Conservation (phyloP, 2,797 vertebrate genomes). For the Rallus crepitans region DNA sequence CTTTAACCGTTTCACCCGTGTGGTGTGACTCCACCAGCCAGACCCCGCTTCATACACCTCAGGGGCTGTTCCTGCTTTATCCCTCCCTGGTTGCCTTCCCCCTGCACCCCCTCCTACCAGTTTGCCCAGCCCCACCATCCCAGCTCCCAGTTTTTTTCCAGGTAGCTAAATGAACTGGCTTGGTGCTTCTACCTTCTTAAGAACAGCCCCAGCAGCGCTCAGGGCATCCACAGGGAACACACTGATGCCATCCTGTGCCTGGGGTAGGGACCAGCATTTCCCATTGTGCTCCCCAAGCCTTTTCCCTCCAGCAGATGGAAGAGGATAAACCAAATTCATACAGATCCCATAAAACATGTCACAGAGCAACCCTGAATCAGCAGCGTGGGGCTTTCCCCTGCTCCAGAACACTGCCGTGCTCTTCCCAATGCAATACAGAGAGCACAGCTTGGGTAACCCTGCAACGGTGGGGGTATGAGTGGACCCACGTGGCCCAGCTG, state of each 20-base stretch:
- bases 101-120: neutral
- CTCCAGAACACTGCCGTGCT: neutral
- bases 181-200: neutral
- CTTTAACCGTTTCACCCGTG: accelerated
- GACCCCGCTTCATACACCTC: neutral
- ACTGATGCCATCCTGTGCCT: accelerated
- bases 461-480: accelerated
- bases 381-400: neutral
- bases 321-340: neutral
- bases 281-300: neutral
- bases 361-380: neutral
- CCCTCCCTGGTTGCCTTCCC: neutral
- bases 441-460: accelerated
- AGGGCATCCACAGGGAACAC: neutral
- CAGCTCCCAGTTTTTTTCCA: neutral
- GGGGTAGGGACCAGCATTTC: neutral
- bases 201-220: neutral
- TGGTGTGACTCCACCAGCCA: neutral
- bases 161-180: neutral
- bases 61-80: neutral
- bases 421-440: accelerated
- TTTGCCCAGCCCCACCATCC: neutral
- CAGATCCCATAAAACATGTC: accelerated
- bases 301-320: neutral
- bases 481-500: accelerated